phyloP scores from a whole-genome alignment of 2,888 invertebrate species.

The Eupithecia vulgata region DNA sequence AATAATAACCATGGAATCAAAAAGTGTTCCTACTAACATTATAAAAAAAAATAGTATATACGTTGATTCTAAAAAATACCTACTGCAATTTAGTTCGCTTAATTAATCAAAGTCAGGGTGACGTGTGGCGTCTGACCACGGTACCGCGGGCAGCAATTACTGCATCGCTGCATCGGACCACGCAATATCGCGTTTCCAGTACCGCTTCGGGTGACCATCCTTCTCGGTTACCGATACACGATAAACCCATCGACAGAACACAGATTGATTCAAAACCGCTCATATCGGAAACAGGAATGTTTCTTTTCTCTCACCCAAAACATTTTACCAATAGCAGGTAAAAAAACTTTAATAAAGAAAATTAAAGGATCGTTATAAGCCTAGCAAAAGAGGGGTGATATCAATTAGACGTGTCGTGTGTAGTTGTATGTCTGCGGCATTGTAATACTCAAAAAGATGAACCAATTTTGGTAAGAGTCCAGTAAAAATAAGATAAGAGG shows the following conservation, averaged over 20 bases:
- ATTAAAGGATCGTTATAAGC: not conserved
- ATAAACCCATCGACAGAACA: not conserved
- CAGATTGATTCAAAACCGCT: not conserved
- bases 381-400: not conserved
- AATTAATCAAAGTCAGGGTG: constrained; percentile 51
- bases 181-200: constrained; percentile 71
- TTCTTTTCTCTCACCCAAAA: not conserved
- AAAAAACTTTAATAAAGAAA: not conserved
- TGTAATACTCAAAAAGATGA: not conserved
- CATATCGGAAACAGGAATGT: not conserved
- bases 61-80: constrained; percentile 29
- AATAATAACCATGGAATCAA: not conserved
- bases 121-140: constrained; percentile 44
- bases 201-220: constrained; percentile 39
- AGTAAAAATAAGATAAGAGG: too few relatives aligned
- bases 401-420: not conserved
- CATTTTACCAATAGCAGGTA: not conserved
- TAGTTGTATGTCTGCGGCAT: too few relatives aligned
- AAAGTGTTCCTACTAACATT: not conserved
- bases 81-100: constrained; percentile 42
- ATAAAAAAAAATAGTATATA: too few relatives aligned
- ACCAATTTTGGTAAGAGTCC: not conserved
- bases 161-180: constrained; percentile 63
- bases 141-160: constrained; percentile 53
- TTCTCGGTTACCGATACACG: not conserved